phyloP scores from a whole-genome alignment of 2,797 vertebrate species.

The Columba guinea region DNA sequence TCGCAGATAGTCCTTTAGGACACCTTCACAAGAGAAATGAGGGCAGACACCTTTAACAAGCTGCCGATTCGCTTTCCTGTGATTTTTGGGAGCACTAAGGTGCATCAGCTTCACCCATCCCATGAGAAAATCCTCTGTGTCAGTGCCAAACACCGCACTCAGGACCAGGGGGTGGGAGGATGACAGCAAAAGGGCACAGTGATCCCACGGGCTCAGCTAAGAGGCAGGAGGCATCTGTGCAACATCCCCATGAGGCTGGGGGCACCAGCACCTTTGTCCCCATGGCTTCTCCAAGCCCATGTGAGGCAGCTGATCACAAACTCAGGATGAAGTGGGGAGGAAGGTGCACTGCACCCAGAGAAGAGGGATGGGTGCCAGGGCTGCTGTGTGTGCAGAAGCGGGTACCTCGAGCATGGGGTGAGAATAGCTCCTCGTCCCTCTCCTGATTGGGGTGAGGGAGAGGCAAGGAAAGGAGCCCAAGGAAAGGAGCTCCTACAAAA shows the following conservation, averaged over 20 bases:
- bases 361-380: neutral
- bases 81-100: neutral
- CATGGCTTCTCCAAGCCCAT: neutral
- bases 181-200: neutral
- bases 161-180: fast-evolving
- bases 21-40: constrained; percentile 79
- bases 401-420: neutral
- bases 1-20: constrained; percentile 96
- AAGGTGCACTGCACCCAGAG: neutral
- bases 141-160: neutral
- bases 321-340: neutral
- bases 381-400: neutral
- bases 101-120: neutral
- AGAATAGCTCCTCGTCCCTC: neutral
- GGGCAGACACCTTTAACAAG: neutral
- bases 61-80: neutral
- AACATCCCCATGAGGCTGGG: fast-evolving
- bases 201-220: neutral
- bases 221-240: neutral
- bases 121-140: neutral
- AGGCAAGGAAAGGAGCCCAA: neutral
- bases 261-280: neutral
- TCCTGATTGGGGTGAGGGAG: fast-evolving
- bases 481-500: neutral
- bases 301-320: fast-evolving